Evolutionary conservation across 2,113 vertebrate genomes (phyloP).

Genomic region (Erpornis zantholeuca): DNA sequence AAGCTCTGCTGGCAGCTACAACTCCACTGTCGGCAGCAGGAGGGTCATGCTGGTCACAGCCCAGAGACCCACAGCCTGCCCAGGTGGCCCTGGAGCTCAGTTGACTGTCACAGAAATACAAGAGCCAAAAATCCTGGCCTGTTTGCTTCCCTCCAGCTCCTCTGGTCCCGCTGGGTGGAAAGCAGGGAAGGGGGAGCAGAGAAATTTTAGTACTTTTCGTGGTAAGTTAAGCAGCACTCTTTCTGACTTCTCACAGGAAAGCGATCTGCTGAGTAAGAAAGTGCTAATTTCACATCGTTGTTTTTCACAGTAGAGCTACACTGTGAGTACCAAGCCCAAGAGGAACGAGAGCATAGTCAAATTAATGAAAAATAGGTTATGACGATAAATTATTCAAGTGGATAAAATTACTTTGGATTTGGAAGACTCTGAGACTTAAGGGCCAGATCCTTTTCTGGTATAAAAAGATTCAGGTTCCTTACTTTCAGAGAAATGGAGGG

Average conservation of each 20-base stretch:
- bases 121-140: neutral
- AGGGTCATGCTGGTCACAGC: neutral
- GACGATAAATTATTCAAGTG: slow-evolving; percentile 49
- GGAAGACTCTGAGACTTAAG: neutral
- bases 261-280: slow-evolving; percentile 47
- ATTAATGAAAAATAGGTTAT: slow-evolving; percentile 59
- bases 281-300: neutral
- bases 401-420: slow-evolving; percentile 14
- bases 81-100: neutral
- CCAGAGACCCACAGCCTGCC: neutral
- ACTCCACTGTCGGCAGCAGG: rapidly evolving
- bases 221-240: neutral
- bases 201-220: neutral
- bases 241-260: slow-evolving; percentile 1
- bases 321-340: neutral
- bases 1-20: neutral
- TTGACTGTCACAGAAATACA: neutral
- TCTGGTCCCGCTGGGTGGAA: neutral
- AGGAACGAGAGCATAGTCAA: neutral
- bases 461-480: neutral
- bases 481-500: neutral
- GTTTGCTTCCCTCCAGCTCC: neutral
- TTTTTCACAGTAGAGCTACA: neutral
- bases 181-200: neutral
- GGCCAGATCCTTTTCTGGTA: neutral